Conservation (phyloP, 2,113 vertebrate species). For the Burhinus oedicnemus region DNA sequence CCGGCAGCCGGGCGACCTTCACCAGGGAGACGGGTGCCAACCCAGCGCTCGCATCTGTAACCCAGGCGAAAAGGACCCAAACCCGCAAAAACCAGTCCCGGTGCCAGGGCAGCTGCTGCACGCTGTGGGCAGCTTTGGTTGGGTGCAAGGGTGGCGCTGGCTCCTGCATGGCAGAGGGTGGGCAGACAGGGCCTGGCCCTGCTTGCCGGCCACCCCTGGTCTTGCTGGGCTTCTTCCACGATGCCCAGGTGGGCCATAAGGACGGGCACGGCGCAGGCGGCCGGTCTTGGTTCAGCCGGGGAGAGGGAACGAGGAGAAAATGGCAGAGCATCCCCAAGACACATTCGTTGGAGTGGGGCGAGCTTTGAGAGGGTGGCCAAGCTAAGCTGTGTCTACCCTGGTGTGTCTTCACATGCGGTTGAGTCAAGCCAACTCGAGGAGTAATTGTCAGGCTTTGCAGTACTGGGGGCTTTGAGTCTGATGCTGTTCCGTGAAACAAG, state of each 20-base stretch:
- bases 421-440: not conserved
- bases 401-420: not conserved
- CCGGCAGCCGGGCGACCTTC: not conserved
- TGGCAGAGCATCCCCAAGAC: not conserved
- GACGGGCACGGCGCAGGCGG: fast-evolving
- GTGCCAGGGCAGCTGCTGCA: not conserved
- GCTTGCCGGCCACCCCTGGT: not conserved
- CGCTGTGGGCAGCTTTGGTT: not conserved
- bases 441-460: not conserved
- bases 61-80: no score
- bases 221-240: not conserved
- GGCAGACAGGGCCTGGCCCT: not conserved
- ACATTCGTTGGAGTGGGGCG: not conserved
- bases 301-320: not conserved
- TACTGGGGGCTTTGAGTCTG: not conserved
- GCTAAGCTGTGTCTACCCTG: not conserved
- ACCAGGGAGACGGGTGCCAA: not conserved
- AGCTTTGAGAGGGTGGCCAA: not conserved
- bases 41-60: not conserved
- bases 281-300: not conserved
- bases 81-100: not conserved
- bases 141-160: not conserved
- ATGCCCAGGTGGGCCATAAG: not conserved
- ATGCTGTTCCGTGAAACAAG: not conserved
- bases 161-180: not conserved